Conservation (phyloP, 1,140 invertebrate species). For the Belonocnema kinseyi region DNA sequence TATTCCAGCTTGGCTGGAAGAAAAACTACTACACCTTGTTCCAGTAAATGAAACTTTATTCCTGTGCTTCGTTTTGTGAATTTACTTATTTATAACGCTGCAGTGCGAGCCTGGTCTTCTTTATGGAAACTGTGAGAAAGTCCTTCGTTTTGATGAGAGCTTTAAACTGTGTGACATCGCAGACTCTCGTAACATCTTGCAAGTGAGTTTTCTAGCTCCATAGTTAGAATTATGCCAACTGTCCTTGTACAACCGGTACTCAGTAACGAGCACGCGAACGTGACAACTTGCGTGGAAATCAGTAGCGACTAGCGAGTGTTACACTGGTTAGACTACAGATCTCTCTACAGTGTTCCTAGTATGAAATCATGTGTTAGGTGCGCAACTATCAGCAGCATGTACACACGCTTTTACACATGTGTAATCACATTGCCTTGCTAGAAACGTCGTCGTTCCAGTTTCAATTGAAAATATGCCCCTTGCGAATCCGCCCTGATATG, state of each 20-base stretch:
- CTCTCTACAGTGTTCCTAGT: conserved; percentile 9
- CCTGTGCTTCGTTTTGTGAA: neutral
- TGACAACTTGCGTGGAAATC: conserved; percentile 25
- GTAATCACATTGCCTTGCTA: conserved; percentile 33
- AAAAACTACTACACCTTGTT: neutral
- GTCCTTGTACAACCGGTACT: conserved; percentile 22
- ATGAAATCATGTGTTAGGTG: conserved; percentile 1
- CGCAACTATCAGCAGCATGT: neutral
- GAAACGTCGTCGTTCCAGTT: conserved; percentile 36
- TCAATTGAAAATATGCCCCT: conserved; percentile 40
- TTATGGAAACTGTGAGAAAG: neutral
- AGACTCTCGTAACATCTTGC: conserved; percentile 22
- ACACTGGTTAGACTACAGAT: neutral
- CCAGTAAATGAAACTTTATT: conserved; percentile 1
- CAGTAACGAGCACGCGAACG: neutral
- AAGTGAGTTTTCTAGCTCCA: conserved; percentile 18
- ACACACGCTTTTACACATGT: conserved; percentile 9
- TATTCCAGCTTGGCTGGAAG: neutral
- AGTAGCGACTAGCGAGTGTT: conserved; percentile 14
- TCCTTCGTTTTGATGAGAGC: neutral
- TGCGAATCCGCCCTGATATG: conserved; percentile 39
- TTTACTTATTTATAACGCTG: conserved; percentile 8
- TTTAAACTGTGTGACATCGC: conserved; percentile 28
- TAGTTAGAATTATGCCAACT: conserved; percentile 10
- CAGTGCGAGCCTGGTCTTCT: neutral